Evolutionary conservation across 2,113 vertebrate genomes (phyloP), one percentile per base, ranked within the genome.

Genomic region (Solenodon paradoxus): DNA sequence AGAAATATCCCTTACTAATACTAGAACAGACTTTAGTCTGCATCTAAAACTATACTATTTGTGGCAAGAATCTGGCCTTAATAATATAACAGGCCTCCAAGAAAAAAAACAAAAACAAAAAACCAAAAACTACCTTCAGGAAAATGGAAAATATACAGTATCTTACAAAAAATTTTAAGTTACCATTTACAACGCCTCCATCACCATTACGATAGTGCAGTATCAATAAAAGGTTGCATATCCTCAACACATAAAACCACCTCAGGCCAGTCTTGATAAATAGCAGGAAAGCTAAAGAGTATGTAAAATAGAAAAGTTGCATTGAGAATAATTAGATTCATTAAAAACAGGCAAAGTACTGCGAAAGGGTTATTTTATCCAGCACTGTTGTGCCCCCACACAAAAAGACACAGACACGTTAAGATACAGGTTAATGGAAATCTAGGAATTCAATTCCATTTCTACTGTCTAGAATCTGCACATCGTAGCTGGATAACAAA

Each of bases 1-100:
- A 99, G 99, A 99, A 99, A 99, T 98, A 98, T 99, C 99, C 99
- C 98, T 99, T 99, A 99, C 99, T 99, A 99, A 99, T 99, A 99
- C 99, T 99, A 99, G 98, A 99, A 98, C 99, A 99, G 99, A 98
- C 98, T 97, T 98, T 97, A 96, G 98, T 98, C 98, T 98, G 98
- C 98, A 98, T 99, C 99, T 98, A 98, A 98, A 98, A 98, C 98
- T 98, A 99, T 97, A 74, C 97, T 98, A 98, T 97, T 98, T 98
- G 98, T 97, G 98, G 98, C 98, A 98, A 99, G 98, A 98, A 97
- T 97, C 92, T 96, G 97, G 97, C 97, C 95, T 96, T 97, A 97
- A 93, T 47, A 97, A 98, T 92, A 98, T 96, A 92, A 97, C 81
- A 98, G 98, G 95, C 96, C 20, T 51, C 51, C 68, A 4, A 96